Conservation (phyloP, 1,140 invertebrate genomes). For the Lethocerus indicus region DNA sequence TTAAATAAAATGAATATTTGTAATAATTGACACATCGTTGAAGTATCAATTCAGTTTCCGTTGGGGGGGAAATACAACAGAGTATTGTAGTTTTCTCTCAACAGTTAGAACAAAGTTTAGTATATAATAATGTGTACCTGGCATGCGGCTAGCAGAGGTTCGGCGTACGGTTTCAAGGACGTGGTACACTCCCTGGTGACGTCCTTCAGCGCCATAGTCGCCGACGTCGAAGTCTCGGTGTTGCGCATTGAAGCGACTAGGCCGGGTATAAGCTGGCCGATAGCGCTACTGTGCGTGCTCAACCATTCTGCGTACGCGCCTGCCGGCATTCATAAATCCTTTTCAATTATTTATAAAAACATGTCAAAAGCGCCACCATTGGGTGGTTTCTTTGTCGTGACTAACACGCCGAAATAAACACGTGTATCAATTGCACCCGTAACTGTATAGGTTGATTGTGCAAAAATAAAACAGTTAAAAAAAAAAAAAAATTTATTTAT, state of each 20-base stretch:
- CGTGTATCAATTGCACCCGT: no score
- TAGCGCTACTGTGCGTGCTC: constrained; percentile 37
- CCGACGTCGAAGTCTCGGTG: constrained; percentile 48
- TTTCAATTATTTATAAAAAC: no score
- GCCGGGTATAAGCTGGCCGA: constrained; percentile 34
- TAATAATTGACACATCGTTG: neutral
- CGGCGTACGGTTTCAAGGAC: constrained; percentile 50
- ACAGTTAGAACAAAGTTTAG: neutral
- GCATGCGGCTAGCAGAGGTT: constrained; percentile 44
- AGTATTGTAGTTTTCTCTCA: no score
- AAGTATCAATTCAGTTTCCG: no score
- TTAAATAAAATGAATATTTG: no score
- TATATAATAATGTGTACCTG: constrained; percentile 24
- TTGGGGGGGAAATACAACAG: neutral
- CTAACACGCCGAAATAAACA: no score
- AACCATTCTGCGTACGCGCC: constrained; percentile 74
- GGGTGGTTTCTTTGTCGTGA: no score
- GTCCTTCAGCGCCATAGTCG: constrained; percentile 76
- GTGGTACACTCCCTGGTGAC: constrained; percentile 59
- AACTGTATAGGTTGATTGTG: no score
- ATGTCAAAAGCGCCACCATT: no score
- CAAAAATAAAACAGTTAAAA: no score
- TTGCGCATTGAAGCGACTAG: constrained; percentile 49
- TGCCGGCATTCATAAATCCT: constrained; percentile 8
- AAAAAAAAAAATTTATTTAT: no score